These are phyloP conservation scores for Allygus modestus DNA, from an alignment of 2,888 invertebrate genomes.

Conservation along the genomic window DNA sequence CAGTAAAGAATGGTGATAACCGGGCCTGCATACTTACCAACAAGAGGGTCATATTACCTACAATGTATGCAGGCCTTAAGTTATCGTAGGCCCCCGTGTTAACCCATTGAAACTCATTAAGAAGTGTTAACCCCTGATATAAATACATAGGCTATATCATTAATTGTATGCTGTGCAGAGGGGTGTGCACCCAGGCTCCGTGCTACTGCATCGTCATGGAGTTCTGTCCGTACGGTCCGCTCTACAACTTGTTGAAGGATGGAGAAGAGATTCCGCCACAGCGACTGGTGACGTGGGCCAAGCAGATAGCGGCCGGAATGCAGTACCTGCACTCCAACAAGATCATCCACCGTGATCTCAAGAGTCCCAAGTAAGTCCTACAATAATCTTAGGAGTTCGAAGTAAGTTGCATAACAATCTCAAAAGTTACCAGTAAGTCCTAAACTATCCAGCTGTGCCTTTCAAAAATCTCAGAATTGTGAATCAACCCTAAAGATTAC, in stretches of 20 bases:
- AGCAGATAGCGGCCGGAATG: slow-evolving; percentile 98
- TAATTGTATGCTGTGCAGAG: slow-evolving; percentile 81
- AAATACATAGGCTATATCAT: too few relatives aligned
- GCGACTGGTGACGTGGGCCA: slow-evolving; percentile 94
- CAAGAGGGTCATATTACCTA: too few relatives aligned
- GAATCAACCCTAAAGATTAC: too few relatives aligned
- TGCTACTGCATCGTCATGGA: slow-evolving; percentile 99
- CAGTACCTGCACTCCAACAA: slow-evolving; percentile 96
- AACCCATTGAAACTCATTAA: too few relatives aligned
- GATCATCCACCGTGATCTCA: slow-evolving; percentile 98
- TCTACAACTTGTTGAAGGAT: slow-evolving; percentile 92
- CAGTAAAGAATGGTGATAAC: too few relatives aligned
- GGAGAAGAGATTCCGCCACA: slow-evolving; percentile 91
- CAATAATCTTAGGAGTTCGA: not conserved
- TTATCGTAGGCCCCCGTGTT: too few relatives aligned
- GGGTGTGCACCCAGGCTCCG: slow-evolving; percentile 95
- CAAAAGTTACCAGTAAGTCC: slow-evolving; percentile 6
- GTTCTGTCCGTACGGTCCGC: slow-evolving; percentile 96
- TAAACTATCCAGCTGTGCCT: too few relatives aligned
- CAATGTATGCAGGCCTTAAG: too few relatives aligned
- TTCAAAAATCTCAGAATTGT: too few relatives aligned
- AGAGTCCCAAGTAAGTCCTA: slow-evolving; percentile 96
- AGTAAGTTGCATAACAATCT: not conserved
- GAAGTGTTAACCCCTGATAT: too few relatives aligned
- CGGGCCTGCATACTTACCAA: too few relatives aligned